Evolutionary conservation across 2,888 invertebrate genomes (phyloP).

Genomic region (Drepanosiphum platanoidis): DNA sequence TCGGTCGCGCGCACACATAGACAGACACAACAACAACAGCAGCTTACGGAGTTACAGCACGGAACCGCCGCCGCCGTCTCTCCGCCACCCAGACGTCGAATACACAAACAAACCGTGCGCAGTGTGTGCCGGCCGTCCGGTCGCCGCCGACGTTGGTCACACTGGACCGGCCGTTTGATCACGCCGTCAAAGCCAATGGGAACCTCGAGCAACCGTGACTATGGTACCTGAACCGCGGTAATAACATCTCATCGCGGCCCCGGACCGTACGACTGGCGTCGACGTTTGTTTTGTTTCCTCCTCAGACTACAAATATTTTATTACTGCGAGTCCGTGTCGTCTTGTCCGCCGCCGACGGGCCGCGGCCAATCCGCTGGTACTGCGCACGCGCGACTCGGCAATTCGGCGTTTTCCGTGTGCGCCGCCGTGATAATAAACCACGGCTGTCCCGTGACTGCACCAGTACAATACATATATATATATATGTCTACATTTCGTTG

Average conservation of each 20-base stretch:
- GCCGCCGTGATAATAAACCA: neutral
- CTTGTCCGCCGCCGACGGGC: no score
- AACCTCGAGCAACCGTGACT: neutral
- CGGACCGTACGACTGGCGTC: neutral
- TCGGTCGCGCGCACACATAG: neutral
- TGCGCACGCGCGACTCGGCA: neutral
- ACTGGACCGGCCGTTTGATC: neutral
- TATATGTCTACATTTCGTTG: neutral
- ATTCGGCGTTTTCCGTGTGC: neutral
- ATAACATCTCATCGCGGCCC: neutral
- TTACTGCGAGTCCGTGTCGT: no score
- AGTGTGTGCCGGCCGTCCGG: neutral
- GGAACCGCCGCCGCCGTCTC: neutral
- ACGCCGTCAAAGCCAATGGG: neutral
- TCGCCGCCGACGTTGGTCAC: neutral
- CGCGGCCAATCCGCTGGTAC: neutral
- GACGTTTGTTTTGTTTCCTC: neutral
- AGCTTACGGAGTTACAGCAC: no score
- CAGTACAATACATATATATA: no score
- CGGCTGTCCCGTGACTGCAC: neutral
- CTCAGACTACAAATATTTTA: neutral
- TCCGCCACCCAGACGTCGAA: neutral
- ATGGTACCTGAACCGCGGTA: neutral
- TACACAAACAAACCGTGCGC: slow-evolving; percentile 17
- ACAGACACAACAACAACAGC: neutral